Conservation (phyloP, 1,140 invertebrate species). For the Drosophila truncata region DNA sequence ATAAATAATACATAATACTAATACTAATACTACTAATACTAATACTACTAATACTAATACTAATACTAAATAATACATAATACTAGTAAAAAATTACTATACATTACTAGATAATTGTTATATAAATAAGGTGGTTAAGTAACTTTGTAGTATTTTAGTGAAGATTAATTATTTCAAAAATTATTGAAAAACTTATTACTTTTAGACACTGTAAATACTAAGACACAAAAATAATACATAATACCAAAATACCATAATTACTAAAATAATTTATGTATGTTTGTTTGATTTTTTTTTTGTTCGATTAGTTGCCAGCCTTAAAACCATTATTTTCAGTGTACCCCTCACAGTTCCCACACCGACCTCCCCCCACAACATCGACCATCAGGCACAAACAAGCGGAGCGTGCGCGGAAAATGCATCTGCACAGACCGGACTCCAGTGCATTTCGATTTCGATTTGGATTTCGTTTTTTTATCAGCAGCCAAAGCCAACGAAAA, state of each 20-base stretch:
- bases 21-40: too few relatives aligned
- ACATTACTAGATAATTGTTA: neutral
- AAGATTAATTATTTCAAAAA: neutral
- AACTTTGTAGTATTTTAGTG: neutral
- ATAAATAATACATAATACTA: too few relatives aligned
- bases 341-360: neutral
- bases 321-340: neutral
- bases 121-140: neutral
- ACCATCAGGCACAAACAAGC: slow-evolving; percentile 27
- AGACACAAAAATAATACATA: too few relatives aligned
- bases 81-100: neutral
- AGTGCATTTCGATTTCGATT: slow-evolving; percentile 62
- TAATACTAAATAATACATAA: too few relatives aligned
- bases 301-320: neutral
- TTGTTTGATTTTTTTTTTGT: too few relatives aligned
- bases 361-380: neutral
- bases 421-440: slow-evolving; percentile 70
- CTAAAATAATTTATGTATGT: too few relatives aligned
- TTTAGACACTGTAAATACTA: neutral
- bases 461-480: slow-evolving; percentile 70
- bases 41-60: too few relatives aligned
- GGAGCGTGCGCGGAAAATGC: slow-evolving; percentile 67
- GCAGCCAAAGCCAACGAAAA: slow-evolving; percentile 63
- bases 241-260: too few relatives aligned
- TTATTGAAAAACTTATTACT: too few relatives aligned